Base-by-base conservation (phyloP, 2,888 invertebrate genomes). In the Drosophila prostipennis region DNA sequence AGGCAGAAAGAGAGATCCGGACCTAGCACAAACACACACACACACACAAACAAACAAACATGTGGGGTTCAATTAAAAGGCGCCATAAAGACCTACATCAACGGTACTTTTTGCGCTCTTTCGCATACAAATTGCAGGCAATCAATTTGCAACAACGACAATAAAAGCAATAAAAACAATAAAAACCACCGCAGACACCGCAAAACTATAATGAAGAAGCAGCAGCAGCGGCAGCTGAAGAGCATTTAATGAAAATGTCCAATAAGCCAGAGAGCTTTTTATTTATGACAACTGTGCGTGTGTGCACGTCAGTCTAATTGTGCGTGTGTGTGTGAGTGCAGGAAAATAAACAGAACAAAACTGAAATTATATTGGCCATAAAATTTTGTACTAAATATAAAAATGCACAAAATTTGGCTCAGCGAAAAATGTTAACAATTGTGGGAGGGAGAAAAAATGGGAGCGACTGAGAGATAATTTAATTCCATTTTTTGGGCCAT, bases 51-150 rank as follows among this genome's bases (percentile, higher is more conserved):
- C 26, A 34, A 13, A 19, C 26, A 7, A 8, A 37, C 37, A 19
- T 23, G 16, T 16, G 51, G 19, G 36, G 49, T 68, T 87, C 68
- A 79, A 85, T 77, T 79, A 71, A 72, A 87, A 69, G 64, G 71
- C 65, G 78, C 80, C 57, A 68, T 70, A 67, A 76, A 72, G 69
- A 61, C 56, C 70, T 48, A 60, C 48, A 53, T 53, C 71, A 86
- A 80, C 79, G 74, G 79, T 88, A 75, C 49, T 71, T 75, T 74
- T 67, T 67, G 34, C 26, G 55, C 64, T 57, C 65, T 39, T 57
- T 58, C 71, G 81, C 87, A 84, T 87, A 72, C 60, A 79, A 81
- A 89, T 87, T 76, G 79, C 82, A 75, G 63, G 73, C 80, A 87
- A 87, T 85, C 74, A 85, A 78, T 79, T 80, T 72, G 73, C 70